Conservation (phyloP, 2,797 vertebrate genomes). For the Rhynchotus rufescens region DNA sequence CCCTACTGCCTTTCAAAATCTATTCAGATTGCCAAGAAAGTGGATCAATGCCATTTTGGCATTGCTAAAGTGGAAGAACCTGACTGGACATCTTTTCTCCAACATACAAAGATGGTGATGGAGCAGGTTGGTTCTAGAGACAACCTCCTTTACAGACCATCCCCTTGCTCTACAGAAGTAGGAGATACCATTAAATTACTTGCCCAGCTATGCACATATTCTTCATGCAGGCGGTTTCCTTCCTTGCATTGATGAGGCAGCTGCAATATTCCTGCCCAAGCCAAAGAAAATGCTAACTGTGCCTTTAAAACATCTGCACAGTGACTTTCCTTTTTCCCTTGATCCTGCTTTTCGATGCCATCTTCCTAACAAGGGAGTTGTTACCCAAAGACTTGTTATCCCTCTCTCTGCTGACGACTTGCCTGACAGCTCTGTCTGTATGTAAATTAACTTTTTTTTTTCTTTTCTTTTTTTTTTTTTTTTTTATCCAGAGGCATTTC, state of each 20-base stretch:
- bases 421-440: slow-evolving; percentile 77
- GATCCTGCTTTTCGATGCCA: slow-evolving; percentile 39
- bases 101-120: not conserved
- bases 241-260: not conserved
- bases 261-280: not conserved
- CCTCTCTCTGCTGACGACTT: slow-evolving; percentile 64
- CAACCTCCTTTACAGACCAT: not conserved
- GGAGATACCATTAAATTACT: not conserved
- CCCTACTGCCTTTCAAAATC: not conserved
- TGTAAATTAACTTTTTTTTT: slow-evolving; percentile 72
- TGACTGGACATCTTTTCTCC: not conserved
- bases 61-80: not conserved
- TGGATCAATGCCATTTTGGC: no score
- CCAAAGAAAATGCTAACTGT: slow-evolving; percentile 44
- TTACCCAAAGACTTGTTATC: slow-evolving; percentile 77
- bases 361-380: slow-evolving; percentile 74
- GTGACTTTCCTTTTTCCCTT: slow-evolving; percentile 56
- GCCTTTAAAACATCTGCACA: slow-evolving; percentile 64
- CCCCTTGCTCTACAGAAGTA: not conserved
- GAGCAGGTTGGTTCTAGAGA: not conserved
- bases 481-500: slow-evolving; percentile 69
- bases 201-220: not conserved
- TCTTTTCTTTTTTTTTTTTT: slow-evolving; percentile 21
- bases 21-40: not conserved
- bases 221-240: not conserved